Base-by-base conservation (phyloP, 2,888 invertebrate species). In the Adelphocoris suturalis region DNA sequence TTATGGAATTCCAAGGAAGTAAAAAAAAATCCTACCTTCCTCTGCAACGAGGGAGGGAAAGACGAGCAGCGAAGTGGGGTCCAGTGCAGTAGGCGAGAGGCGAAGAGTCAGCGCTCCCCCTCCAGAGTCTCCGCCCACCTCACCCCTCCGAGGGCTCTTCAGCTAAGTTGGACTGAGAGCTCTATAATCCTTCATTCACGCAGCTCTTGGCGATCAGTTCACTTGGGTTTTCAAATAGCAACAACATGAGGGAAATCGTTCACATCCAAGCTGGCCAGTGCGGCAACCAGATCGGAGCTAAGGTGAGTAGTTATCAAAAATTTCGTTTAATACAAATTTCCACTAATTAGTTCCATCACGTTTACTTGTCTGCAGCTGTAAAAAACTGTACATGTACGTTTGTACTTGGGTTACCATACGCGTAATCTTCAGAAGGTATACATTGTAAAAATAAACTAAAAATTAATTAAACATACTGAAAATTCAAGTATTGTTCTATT, bases 221-320 rank as follows among this genome's bases (percentile, higher is more conserved):
- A 61, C 52, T 52, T 85, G 52, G 27, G 23, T 82, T 55, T 82
- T 27, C 46, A 80, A 37, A 46, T 13, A 47, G 37, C 16, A 55
- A 47, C 82, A 86, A 47, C 48, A 98, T 98, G 98, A 96, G 98
- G 94, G 98, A 98, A 96, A 98, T 98, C 93, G 97, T 98, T 92
- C 97, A 98, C 94, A 94, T 98, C 91, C 98, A 98, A 94, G 97
- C 96, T 90, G 97, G 97, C 90, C 97, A 98, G 94, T 98, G 97
- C 93, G 97, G 97, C 91, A 98, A 98, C 93, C 98, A 98, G 94
- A 97, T 98, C 93, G 98, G 98, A 92, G 97, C 97, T 91, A 98
- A 98, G 96, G 98, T 97, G 93, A 84, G 86, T 68, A 23, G 68
- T 68, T 68, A 68, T 27, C 68, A 68, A 61, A 23, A 61, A 48